These are phyloP conservation scores for Dolichoris vasculosae DNA, from an alignment of 1,140 invertebrate genomes.

Conservation along the genomic window DNA sequence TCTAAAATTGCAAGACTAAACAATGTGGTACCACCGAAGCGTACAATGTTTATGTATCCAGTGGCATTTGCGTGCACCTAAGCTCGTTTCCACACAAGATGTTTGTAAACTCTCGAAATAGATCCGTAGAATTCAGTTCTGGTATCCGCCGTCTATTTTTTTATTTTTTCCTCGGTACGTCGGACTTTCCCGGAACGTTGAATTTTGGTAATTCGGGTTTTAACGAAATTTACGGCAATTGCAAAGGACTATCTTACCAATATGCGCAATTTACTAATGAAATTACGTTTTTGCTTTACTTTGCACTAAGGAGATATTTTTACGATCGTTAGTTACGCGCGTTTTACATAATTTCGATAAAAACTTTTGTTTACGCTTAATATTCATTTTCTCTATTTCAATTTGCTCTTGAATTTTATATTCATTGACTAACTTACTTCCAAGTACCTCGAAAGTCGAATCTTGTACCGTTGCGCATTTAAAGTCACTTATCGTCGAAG, in stretches of 20 bases:
- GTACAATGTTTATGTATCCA: constrained; percentile 40
- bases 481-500: neutral
- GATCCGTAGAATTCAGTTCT: constrained; percentile 2
- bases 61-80: neutral
- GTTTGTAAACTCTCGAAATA: constrained; percentile 38
- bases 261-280: no score
- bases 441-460: neutral
- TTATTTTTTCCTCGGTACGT: neutral
- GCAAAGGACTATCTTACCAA: no score
- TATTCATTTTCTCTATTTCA: neutral
- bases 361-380: neutral
- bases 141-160: neutral
- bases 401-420: neutral
- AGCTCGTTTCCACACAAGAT: constrained; percentile 1
- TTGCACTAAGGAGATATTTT: neutral
- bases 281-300: no score
- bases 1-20: constrained; percentile 24
- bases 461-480: neutral
- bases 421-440: neutral
- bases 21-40: neutral
- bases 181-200: neutral
- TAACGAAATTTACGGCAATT: no score
- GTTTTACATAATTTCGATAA: neutral
- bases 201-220: neutral
- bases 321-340: neutral